phyloP scores from a whole-genome alignment of 2,113 vertebrate species.

The Trematomus loennbergii region DNA sequence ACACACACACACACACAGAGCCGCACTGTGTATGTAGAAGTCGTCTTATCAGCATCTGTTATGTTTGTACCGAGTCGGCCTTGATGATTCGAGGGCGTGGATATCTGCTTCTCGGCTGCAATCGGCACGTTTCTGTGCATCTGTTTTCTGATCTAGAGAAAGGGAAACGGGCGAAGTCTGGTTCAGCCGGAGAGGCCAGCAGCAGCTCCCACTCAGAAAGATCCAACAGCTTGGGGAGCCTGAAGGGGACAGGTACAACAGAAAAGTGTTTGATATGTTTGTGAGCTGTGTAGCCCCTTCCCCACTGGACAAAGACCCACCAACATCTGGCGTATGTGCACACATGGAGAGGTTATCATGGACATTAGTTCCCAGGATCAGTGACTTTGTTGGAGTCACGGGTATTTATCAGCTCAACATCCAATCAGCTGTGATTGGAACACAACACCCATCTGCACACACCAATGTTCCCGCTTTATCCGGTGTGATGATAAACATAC shows the following conservation, averaged over 20 bases:
- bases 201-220: constrained; percentile 76
- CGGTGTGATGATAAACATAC: too few relatives aligned
- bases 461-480: too few relatives aligned
- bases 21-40: not conserved
- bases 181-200: constrained; percentile 80
- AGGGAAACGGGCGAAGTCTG: constrained; percentile 86
- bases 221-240: constrained; percentile 69
- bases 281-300: too few relatives aligned
- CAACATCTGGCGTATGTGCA: too few relatives aligned
- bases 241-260: constrained; percentile 79
- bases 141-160: constrained; percentile 82
- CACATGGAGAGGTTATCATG: too few relatives aligned
- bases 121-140: not conserved
- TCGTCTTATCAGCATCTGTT: constrained; percentile 24
- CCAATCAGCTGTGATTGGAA: too few relatives aligned
- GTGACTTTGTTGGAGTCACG: too few relatives aligned
- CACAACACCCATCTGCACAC: too few relatives aligned
- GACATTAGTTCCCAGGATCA: too few relatives aligned
- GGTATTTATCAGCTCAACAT: too few relatives aligned
- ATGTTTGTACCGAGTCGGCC: not conserved
- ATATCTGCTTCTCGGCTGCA: not conserved
- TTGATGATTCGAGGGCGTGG: not conserved
- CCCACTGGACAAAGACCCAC: not conserved
- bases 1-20: not conserved
- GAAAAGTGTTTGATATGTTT: not conserved